A percentile compares a stretch with the other conserved stretches of the same genome.
These are phyloP conservation scores for Phenacoccus solenopsis DNA, from an alignment of 1,140 invertebrate genomes.

Conservation along the genomic window DNA sequence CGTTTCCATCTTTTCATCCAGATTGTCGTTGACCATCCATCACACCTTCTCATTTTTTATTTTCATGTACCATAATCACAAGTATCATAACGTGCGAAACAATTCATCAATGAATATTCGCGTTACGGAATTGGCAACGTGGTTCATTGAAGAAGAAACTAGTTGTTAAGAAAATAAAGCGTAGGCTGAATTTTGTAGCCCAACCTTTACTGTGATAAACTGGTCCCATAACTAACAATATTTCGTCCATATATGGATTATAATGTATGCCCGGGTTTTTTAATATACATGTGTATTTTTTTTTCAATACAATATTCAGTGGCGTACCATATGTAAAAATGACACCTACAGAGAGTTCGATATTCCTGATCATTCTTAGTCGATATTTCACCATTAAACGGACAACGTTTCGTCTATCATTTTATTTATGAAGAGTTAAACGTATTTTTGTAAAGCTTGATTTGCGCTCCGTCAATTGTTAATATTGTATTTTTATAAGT, in stretches of 20 bases:
- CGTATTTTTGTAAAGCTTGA: no score
- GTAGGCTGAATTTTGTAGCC: constrained; percentile 13
- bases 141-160: constrained; percentile 11
- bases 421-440: no score
- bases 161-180: not conserved
- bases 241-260: constrained; percentile 11
- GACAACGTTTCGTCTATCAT: not conserved
- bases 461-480: no score
- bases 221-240: constrained; percentile 17
- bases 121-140: not conserved
- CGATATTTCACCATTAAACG: not conserved
- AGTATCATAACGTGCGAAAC: no score
- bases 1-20: no score
- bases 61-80: no score
- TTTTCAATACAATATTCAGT: no score
- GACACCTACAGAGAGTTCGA: not conserved
- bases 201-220: constrained; percentile 5
- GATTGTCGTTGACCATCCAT: no score
- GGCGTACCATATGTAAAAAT: not conserved
- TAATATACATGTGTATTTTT: not conserved
- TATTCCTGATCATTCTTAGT: not conserved
- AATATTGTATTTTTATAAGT: no score
- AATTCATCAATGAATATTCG: not conserved
- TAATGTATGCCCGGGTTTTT: constrained; percentile 4
- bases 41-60: no score